Conservation (phyloP, 2,888 invertebrate genomes). For the Chloromyia formosa region DNA sequence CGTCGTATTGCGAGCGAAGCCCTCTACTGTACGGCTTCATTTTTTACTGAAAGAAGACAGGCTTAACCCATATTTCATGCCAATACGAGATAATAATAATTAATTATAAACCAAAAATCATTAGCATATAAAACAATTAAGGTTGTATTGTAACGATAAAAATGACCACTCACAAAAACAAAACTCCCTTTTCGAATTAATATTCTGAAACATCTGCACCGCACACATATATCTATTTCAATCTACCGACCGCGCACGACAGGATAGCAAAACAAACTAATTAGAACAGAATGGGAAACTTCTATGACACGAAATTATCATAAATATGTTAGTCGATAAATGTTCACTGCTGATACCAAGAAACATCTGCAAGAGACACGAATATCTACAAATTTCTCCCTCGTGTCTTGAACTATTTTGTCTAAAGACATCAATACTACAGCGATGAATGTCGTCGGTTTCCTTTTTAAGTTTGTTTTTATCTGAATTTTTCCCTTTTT, state of each 20-base stretch:
- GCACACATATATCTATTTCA: slow-evolving; percentile 1
- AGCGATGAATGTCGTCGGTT: no score
- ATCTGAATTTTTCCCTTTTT: no score
- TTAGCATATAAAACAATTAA: slow-evolving; percentile 2
- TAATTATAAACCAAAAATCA: background rate
- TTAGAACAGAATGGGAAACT: background rate
- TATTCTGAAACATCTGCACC: background rate
- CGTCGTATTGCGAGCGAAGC: no score
- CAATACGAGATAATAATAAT: no score
- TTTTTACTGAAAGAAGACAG: no score
- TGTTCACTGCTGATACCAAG: background rate
- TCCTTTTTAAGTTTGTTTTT: background rate
- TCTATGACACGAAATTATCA: slow-evolving; percentile 15
- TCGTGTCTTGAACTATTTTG: background rate
- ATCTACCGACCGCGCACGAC: background rate
- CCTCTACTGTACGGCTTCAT: no score
- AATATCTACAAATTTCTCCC: background rate
- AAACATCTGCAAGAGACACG: background rate
- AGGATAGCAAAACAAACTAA: slow-evolving; percentile 6
- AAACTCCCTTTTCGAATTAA: background rate
- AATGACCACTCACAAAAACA: background rate
- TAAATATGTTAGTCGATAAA: slow-evolving; percentile 18
- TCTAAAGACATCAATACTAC: background rate
- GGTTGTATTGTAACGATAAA: background rate
- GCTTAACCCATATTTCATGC: no score